A percentile compares a stretch with the other conserved stretches of the same genome.
Conservation (phyloP, 2,797 vertebrate species). For the Pyrocephalus nanus region DNA sequence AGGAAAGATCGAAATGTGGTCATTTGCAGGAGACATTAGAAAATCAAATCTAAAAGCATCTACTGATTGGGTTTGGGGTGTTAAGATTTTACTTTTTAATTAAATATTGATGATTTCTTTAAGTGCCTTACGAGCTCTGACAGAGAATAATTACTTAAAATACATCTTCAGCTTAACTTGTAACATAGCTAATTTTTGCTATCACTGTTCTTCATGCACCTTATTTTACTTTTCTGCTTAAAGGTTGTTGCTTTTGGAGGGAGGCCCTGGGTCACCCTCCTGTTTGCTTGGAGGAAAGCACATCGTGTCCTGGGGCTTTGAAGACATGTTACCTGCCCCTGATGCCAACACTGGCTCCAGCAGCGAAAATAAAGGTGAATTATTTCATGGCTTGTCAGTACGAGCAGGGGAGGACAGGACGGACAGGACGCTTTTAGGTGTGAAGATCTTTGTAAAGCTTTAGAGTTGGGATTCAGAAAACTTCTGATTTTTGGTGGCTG, state of each 20-base stretch:
- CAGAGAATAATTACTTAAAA: background rate
- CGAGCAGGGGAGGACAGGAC: background rate
- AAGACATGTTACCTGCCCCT: constrained; percentile 96
- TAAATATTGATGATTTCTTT: background rate
- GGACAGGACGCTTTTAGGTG: background rate
- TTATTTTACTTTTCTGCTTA: constrained; percentile 20
- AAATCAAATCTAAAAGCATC: background rate
- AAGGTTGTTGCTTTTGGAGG: constrained; percentile 95
- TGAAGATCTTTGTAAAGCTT: background rate
- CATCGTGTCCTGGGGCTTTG: constrained; percentile 98
- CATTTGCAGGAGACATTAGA: background rate
- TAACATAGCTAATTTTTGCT: background rate
- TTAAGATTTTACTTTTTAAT: background rate
- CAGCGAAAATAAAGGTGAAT: constrained; percentile 92
- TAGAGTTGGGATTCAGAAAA: background rate
- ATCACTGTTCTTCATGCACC: background rate
- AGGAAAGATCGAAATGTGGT: background rate
- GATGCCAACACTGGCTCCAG: constrained; percentile 88
- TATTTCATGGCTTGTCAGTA: background rate
- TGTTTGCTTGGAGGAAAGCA: constrained; percentile 97
- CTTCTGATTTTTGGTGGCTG: background rate
- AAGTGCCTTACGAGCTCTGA: background rate
- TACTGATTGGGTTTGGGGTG: background rate
- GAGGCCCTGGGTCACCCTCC: constrained; percentile 95
- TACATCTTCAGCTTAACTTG: background rate